These are phyloP conservation scores for Drosophila aldrichi DNA, from an alignment of 2,888 invertebrate genomes.

Conservation along the genomic window DNA sequence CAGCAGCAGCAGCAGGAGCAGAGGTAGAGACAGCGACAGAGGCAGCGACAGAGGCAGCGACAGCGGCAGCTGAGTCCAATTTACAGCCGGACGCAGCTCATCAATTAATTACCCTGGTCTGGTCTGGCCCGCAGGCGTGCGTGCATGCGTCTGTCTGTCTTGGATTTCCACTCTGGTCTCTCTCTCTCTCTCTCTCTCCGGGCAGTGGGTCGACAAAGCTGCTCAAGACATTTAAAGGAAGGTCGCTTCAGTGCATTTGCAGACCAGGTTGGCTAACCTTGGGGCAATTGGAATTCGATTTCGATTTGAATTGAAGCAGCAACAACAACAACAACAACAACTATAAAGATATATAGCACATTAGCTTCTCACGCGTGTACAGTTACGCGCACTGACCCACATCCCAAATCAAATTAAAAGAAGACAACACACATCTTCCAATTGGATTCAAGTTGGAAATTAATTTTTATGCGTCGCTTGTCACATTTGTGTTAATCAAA, in stretches of 20 bases:
- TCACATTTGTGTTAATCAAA: constrained; percentile 79
- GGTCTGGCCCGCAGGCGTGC: constrained; percentile 38
- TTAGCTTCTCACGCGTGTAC: constrained; percentile 67
- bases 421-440: constrained; percentile 4
- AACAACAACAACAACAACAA: not conserved
- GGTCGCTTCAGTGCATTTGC: constrained; percentile 63
- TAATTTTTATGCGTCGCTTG: constrained; percentile 74
- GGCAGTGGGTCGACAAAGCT: constrained; percentile 66
- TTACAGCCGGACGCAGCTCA: constrained; percentile 72
- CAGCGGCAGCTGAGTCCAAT: constrained; percentile 32
- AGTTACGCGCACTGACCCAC: constrained; percentile 68
- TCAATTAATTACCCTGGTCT: constrained; percentile 70
- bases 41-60: not conserved
- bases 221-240: constrained; percentile 62
- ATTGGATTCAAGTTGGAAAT: constrained; percentile 57
- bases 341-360: constrained; percentile 12
- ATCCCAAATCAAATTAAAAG: constrained; percentile 53
- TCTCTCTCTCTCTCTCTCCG: too few species aligned
- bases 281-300: constrained; percentile 47
- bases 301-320: constrained; percentile 19
- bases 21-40: not conserved
- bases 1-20: too few species aligned
- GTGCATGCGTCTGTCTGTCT: constrained; percentile 41
- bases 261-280: constrained; percentile 55
- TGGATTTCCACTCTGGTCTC: constrained; percentile 19